phyloP scores from a whole-genome alignment of 2,888 invertebrate genomes.

The Coenonympha arcania region DNA sequence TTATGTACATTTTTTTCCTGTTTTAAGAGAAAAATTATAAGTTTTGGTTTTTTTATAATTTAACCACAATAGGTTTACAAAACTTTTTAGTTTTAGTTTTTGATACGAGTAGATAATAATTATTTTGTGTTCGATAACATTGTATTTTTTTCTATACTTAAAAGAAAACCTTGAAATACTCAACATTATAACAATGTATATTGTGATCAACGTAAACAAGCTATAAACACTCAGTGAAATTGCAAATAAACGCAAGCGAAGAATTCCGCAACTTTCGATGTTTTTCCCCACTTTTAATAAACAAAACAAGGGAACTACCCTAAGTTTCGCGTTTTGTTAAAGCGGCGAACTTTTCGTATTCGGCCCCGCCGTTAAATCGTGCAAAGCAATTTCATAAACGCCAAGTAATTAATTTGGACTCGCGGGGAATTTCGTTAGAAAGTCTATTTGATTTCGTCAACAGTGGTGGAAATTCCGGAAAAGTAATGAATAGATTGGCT shows the following conservation, averaged over 20 bases:
- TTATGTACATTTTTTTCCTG: too few species aligned
- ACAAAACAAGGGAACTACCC: slow-evolving; percentile 52
- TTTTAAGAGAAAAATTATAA: too few species aligned
- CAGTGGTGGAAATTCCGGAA: slow-evolving; percentile 19
- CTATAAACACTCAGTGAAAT: slow-evolving; percentile 53
- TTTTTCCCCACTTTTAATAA: slow-evolving; percentile 55
- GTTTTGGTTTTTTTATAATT: too few species aligned
- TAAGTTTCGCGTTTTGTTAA: slow-evolving; percentile 52
- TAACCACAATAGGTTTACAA: too few species aligned
- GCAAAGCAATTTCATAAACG: slow-evolving; percentile 20
- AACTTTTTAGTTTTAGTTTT: too few species aligned
- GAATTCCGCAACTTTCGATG: slow-evolving; percentile 51
- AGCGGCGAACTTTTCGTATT: slow-evolving; percentile 42
- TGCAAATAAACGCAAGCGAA: slow-evolving; percentile 57
- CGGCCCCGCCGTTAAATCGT: slow-evolving; percentile 22
- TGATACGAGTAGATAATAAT: too few species aligned
- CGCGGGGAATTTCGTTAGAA: slow-evolving; percentile 14
- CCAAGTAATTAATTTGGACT: slow-evolving; percentile 17
- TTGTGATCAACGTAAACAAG: slow-evolving; percentile 45
- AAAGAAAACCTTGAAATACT: slow-evolving; percentile 21
- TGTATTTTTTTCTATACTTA: neutral
- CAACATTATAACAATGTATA: slow-evolving; percentile 18
- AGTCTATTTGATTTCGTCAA: slow-evolving; percentile 18
- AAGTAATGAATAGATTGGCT: slow-evolving; percentile 25
- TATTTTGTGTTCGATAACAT: too few species aligned